A percentile compares a stretch with the other conserved stretches of the same genome.
phyloP scores from a whole-genome alignment of 2,888 invertebrate genomes.

The Holacanthella duospinosa region DNA sequence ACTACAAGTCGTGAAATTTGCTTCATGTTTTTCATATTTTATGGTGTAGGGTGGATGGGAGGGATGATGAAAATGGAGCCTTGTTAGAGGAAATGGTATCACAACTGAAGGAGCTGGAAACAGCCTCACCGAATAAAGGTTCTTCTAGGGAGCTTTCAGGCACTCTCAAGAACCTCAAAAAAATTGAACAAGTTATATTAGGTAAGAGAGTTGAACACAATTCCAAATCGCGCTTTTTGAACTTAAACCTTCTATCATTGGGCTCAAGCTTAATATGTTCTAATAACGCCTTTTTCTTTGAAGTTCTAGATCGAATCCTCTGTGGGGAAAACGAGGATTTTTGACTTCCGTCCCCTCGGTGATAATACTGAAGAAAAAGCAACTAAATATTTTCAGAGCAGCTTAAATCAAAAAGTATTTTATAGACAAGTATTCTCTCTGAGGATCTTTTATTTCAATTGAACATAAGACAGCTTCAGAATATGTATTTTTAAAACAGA shows the following conservation, averaged over 20 bases:
- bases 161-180: constrained; percentile 47
- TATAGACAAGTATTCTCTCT: too few species aligned
- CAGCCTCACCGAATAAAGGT: constrained; percentile 37
- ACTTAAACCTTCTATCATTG: background rate
- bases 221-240: background rate
- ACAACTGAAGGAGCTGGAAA: constrained; percentile 37
- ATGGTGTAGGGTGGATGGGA: constrained; percentile 38
- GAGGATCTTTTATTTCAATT: too few species aligned
- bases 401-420: too few species aligned
- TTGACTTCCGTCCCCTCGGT: too few species aligned
- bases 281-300: constrained; percentile 10
- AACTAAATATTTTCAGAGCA: too few species aligned
- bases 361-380: too few species aligned
- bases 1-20: too few species aligned
- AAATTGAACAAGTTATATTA: constrained; percentile 46
- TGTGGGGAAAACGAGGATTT: constrained; percentile 38
- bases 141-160: constrained; percentile 46
- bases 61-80: constrained; percentile 39
- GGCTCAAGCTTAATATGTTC: background rate
- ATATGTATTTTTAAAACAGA: too few species aligned
- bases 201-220: too few species aligned
- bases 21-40: background rate
- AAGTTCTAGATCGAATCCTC: constrained; percentile 40
- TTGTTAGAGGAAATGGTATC: constrained; percentile 39
- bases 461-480: too few species aligned